Evolutionary conservation across 2,888 invertebrate species (phyloP).

Genomic region (Pandemis cinnamomeana): DNA sequence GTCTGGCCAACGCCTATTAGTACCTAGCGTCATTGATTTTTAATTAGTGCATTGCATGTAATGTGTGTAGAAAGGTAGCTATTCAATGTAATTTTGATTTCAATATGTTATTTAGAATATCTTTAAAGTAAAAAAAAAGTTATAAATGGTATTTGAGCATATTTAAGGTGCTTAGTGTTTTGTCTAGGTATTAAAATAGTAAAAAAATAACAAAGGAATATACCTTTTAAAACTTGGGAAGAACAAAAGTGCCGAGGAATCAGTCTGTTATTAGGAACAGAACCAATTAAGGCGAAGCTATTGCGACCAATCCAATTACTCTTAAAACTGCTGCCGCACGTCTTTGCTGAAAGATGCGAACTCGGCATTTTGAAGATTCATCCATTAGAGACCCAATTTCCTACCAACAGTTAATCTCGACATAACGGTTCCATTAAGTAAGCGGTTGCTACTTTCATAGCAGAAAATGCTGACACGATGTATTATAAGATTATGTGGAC

Average conservation of each 20-base stretch:
- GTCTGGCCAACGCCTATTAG: too few species aligned
- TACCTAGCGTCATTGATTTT: too few species aligned
- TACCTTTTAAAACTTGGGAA: background rate
- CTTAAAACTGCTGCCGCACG: constrained; percentile 39
- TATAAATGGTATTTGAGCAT: too few species aligned
- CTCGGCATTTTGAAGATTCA: constrained; percentile 42
- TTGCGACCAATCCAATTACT: constrained; percentile 42
- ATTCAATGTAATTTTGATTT: too few species aligned
- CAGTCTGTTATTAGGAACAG: constrained; percentile 22
- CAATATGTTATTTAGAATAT: too few species aligned
- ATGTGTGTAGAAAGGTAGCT: too few species aligned
- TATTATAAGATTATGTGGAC: constrained; percentile 34
- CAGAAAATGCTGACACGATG: constrained; percentile 38
- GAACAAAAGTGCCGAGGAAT: background rate
- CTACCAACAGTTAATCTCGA: constrained; percentile 42
- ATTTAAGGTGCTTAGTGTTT: background rate
- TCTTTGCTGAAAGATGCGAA: constrained; percentile 41
- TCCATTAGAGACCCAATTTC: constrained; percentile 42
- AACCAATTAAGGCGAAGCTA: constrained; percentile 37
- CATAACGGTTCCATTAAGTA: constrained; percentile 41
- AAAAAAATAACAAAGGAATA: background rate
- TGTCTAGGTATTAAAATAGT: background rate
- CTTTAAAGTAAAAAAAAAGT: too few species aligned
- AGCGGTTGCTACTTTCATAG: constrained; percentile 38
- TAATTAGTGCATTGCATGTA: too few species aligned